Evolutionary conservation across 2,888 invertebrate species (phyloP).

Genomic region (Athalia rosae): DNA sequence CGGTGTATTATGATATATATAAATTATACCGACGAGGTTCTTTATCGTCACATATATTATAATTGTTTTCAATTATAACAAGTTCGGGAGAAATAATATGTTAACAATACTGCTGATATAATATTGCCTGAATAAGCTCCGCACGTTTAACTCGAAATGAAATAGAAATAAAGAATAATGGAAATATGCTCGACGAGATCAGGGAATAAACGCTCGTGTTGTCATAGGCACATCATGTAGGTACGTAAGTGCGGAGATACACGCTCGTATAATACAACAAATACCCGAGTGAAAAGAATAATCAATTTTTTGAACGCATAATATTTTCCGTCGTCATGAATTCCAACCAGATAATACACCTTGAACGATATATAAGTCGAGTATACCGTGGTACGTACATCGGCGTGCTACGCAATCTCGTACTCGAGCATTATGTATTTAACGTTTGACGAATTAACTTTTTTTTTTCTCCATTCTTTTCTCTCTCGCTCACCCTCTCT

Average conservation of each 20-base stretch:
- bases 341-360: not conserved
- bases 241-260: not conserved
- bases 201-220: not conserved
- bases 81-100: not conserved
- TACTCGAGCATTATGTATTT: conserved; percentile 18
- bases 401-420: conserved; percentile 1
- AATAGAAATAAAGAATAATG: too few species aligned
- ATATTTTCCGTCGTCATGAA: not conserved
- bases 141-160: too few species aligned
- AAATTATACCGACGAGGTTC: not conserved
- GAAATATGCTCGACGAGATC: not conserved
- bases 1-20: not conserved
- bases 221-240: too few species aligned
- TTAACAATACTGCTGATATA: not conserved
- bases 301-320: conserved; percentile 6
- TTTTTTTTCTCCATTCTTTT: too few species aligned
- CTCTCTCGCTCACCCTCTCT: too few species aligned
- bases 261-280: not conserved
- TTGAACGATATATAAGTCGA: too few species aligned
- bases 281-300: not conserved
- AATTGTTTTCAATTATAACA: conserved; percentile 23
- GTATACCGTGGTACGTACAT: too few species aligned
- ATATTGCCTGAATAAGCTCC: too few species aligned
- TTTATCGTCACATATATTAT: not conserved
- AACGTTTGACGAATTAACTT: not conserved